Evolutionary conservation across 1,140 invertebrate genomes (phyloP), one percentile per base, ranked within the genome.

Genomic region (Acromyrmex echinatior): DNA sequence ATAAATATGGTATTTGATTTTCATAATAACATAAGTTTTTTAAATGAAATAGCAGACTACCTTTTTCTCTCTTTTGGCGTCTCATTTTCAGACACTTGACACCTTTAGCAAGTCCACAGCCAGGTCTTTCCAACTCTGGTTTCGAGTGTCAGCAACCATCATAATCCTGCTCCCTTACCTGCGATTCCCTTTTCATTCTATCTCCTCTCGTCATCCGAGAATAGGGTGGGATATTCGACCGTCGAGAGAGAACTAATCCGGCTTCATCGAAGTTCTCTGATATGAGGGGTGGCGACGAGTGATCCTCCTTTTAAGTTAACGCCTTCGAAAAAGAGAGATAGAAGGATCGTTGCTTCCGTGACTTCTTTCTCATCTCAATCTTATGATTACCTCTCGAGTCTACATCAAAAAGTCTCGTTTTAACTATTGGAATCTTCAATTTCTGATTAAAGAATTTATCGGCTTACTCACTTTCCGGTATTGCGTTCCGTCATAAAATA

Each of bases 201-300:
- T 39, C n/a, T 76, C 28, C 60, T 65, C 28, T 58, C 73, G 88
- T 90, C 82, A 86, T 73, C 31, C 73, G 79, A 80, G 89, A 65
- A 68, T 60, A 68, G 76, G 74, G 56, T 53, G 56, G 49, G 73
- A 39, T 79, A 76, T 79, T 84, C 66, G 56, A 56, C 68, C 63
- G 66, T 31, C 78, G 58, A 21, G 68, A 62, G 53, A 35, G 79
- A 90, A 90, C 88, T 90, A 90, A 90, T 90, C 88, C 79, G 86
- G 88, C 88, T 90, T 90, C 89, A 66, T 86, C 68, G 80, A 90
- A 90, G 89, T 90, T 80, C 77, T 60, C 81, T 86, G 80, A 90
- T 85, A 85, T 79, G 60, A 58, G 58, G 60, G 60, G 66, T 35
- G 39, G 70, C 35, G 56, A 31, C 39, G 56, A 62, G 25, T 82